Evolutionary conservation across 2,113 vertebrate genomes (phyloP).

Genomic region (crab-eating macaque (Macaca fascicularis)): DNA sequence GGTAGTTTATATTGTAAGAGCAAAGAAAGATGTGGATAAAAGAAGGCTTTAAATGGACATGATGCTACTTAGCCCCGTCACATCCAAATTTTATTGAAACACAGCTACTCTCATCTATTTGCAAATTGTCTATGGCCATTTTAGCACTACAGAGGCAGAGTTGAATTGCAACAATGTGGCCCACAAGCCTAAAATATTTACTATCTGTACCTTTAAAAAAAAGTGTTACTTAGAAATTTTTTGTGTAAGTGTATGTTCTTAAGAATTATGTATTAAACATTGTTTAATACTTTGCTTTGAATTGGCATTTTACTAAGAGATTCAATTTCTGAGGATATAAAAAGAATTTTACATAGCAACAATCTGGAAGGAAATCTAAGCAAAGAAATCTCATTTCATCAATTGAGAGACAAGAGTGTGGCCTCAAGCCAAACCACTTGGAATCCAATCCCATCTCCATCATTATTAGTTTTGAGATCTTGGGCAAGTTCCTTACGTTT

Average conservation of each 20-base stretch:
- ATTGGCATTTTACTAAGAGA: background rate
- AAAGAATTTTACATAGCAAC: background rate
- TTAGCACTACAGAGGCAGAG: background rate
- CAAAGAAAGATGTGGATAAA: background rate
- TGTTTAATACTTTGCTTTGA: conserved; percentile 39
- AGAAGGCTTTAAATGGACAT: background rate
- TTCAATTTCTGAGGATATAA: background rate
- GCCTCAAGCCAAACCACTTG: background rate
- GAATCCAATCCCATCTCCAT: background rate
- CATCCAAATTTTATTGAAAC: background rate
- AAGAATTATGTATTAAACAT: background rate
- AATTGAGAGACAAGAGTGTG: background rate
- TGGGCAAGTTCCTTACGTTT: background rate
- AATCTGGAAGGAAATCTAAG: background rate
- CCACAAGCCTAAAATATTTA: background rate
- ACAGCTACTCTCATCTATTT: background rate
- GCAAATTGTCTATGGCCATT: background rate
- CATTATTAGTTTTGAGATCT: background rate
- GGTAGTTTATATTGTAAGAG: background rate
- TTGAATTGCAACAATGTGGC: background rate
- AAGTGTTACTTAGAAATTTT: background rate
- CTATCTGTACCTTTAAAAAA: background rate
- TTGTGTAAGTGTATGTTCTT: background rate
- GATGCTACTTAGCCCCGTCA: background rate
- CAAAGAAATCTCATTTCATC: background rate